Evolutionary conservation across 2,797 vertebrate species (phyloP).

Genomic region (Sparidentex hasta): DNA sequence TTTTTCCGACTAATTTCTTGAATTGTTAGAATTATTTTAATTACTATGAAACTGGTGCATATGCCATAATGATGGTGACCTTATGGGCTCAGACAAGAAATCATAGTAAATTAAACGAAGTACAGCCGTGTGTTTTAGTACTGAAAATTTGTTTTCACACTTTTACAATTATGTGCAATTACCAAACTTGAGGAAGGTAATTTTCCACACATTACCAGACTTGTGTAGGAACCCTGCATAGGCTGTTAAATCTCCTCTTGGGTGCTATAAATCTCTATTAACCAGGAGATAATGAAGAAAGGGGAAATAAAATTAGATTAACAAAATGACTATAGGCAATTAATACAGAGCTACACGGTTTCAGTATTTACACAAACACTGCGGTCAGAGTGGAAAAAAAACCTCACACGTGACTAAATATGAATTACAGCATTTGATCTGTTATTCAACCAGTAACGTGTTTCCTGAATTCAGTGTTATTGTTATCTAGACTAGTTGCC

Average conservation of each 20-base stretch:
- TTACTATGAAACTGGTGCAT: constrained; percentile 11
- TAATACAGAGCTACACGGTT: constrained; percentile 28
- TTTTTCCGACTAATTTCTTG: neutral
- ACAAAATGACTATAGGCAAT: constrained; percentile 31
- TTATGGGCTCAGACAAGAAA: constrained; percentile 6
- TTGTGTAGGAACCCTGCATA: constrained; percentile 29
- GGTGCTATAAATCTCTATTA: constrained; percentile 64
- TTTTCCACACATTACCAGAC: constrained; percentile 42
- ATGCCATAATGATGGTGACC: neutral
- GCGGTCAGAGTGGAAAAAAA: constrained; percentile 19
- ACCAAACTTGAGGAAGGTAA: constrained; percentile 37
- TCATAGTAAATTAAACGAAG: neutral
- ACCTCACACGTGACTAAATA: constrained; percentile 15
- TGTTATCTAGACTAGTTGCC: constrained; percentile 15
- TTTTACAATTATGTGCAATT: constrained; percentile 51
- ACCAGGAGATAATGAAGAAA: constrained; percentile 36
- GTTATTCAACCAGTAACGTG: neutral
- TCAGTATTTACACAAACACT: constrained; percentile 62
- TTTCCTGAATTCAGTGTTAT: constrained; percentile 12
- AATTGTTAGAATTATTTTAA: neutral
- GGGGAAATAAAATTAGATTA: constrained; percentile 47
- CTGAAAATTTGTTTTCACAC: constrained; percentile 40
- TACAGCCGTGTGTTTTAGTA: constrained; percentile 19
- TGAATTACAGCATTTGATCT: constrained; percentile 47
- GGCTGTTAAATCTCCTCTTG: constrained; percentile 44